Percentiles rank a stretch among this genome's conserved stretches.
Conservation (phyloP, 2,888 invertebrate species). For the Orthonychiurus folsomi region DNA sequence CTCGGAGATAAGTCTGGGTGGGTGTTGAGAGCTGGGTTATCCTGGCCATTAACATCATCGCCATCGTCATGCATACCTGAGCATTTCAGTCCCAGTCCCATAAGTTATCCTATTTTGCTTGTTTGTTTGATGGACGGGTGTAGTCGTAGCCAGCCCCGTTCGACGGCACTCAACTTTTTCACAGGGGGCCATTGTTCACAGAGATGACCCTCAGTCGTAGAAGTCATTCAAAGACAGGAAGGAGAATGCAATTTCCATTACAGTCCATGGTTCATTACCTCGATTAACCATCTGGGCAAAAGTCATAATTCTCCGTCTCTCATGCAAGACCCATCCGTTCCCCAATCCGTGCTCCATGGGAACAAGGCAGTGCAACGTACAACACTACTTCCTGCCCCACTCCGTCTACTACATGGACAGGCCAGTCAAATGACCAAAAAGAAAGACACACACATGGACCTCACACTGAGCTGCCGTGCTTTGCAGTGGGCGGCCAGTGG, state of each 20-base stretch:
- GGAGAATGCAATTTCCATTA: slow-evolving; percentile 29
- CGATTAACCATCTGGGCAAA: slow-evolving; percentile 32
- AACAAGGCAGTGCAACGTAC: too few species aligned
- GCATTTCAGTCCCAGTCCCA: too few species aligned
- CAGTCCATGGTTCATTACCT: slow-evolving; percentile 33
- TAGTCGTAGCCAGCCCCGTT: not conserved
- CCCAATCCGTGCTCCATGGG: too few species aligned
- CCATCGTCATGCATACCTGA: not conserved
- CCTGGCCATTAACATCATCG: too few species aligned
- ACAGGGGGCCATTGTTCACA: not conserved
- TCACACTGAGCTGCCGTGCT: too few species aligned
- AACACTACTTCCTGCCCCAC: not conserved
- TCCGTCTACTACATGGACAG: not conserved
- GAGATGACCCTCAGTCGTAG: not conserved
- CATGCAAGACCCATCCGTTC: slow-evolving; percentile 13
- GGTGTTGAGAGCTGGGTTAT: too few species aligned
- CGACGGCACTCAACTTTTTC: too few species aligned
- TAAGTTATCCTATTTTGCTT: too few species aligned
- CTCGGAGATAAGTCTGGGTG: too few species aligned
- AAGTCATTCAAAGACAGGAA: slow-evolving; percentile 11
- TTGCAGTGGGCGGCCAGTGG: too few species aligned
- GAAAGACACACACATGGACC: not conserved
- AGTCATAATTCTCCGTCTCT: slow-evolving; percentile 23
- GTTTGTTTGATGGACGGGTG: not conserved
- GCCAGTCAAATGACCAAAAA: not conserved